phyloP scores from a whole-genome alignment of 1,140 invertebrate genomes.

The Nixonia krombeini region DNA sequence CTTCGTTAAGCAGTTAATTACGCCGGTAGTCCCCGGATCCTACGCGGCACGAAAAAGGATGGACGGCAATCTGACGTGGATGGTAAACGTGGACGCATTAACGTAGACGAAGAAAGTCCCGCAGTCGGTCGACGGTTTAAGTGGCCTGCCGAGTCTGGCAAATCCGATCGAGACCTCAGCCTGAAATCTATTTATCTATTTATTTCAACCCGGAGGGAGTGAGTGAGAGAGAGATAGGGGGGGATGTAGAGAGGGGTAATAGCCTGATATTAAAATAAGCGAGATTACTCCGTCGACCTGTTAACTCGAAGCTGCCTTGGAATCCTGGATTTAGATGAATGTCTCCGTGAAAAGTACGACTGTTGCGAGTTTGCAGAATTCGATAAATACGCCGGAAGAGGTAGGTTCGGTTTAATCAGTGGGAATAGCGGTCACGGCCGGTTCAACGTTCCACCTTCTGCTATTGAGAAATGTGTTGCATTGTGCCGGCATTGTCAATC shows the following conservation, averaged over 20 bases:
- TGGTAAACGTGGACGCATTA: conserved; percentile 47
- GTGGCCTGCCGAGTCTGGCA: conserved; percentile 52
- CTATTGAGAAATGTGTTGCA: no score
- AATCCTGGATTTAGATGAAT: conserved; percentile 29
- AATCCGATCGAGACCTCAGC: conserved; percentile 65
- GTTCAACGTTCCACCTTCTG: no score
- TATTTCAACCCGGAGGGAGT: conserved; percentile 59
- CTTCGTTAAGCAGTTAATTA: conserved; percentile 73
- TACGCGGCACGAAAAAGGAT: conserved; percentile 54
- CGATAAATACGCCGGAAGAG: not conserved
- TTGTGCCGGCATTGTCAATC: no score
- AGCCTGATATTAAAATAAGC: conserved; percentile 69
- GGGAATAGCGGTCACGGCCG: not conserved
- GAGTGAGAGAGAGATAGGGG: no score
- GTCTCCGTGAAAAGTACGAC: not conserved
- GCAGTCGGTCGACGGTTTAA: conserved; percentile 51
- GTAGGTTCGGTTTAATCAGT: not conserved
- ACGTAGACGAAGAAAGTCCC: conserved; percentile 48
- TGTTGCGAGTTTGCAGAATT: not conserved
- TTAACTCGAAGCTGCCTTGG: conserved; percentile 37
- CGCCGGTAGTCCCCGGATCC: conserved; percentile 60
- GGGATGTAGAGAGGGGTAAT: conserved; percentile 58
- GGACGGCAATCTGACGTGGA: conserved; percentile 58
- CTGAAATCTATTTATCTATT: conserved; percentile 68
- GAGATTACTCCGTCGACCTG: conserved; percentile 41